Evolutionary conservation across 2,888 invertebrate species (phyloP).

Genomic region (Sminthurides aquaticus): DNA sequence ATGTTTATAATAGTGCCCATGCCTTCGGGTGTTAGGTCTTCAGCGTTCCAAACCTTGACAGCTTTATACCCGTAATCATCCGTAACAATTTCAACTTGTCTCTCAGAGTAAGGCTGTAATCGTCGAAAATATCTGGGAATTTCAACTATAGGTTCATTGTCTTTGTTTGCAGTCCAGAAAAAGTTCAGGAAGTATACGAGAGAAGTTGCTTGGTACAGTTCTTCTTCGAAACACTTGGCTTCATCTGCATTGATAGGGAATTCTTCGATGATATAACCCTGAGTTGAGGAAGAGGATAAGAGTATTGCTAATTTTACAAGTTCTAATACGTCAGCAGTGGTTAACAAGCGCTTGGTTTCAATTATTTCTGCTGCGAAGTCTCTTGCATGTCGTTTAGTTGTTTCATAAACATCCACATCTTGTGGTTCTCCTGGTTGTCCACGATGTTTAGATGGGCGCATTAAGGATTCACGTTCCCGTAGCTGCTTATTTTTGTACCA

Average conservation of each 20-base stretch:
- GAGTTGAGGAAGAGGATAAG: background rate
- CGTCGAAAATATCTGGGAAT: conserved; percentile 21
- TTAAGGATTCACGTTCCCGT: no score
- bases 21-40: conserved; percentile 13
- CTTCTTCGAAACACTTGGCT: conserved; percentile 13
- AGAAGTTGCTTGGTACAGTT: conserved; percentile 6
- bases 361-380: conserved; percentile 10
- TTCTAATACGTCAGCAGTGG: conserved; percentile 9
- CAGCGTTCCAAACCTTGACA: conserved; percentile 26
- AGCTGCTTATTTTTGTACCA: no score
- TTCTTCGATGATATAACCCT: conserved; percentile 22
- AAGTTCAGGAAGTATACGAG: conserved; percentile 17
- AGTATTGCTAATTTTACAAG: conserved; percentile 18
- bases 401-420: background rate
- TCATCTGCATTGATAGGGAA: conserved; percentile 19
- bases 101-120: conserved; percentile 18
- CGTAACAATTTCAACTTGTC: conserved; percentile 18
- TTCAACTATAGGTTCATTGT: background rate
- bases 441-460: no score
- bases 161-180: conserved; percentile 14
- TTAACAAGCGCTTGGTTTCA: conserved; percentile 18
- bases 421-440: no score
- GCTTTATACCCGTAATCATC: conserved; percentile 17
- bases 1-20: conserved; percentile 16
- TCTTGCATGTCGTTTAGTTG: background rate